Conservation (phyloP, 2,797 vertebrate genomes). For the Thaleichthys pacificus region DNA sequence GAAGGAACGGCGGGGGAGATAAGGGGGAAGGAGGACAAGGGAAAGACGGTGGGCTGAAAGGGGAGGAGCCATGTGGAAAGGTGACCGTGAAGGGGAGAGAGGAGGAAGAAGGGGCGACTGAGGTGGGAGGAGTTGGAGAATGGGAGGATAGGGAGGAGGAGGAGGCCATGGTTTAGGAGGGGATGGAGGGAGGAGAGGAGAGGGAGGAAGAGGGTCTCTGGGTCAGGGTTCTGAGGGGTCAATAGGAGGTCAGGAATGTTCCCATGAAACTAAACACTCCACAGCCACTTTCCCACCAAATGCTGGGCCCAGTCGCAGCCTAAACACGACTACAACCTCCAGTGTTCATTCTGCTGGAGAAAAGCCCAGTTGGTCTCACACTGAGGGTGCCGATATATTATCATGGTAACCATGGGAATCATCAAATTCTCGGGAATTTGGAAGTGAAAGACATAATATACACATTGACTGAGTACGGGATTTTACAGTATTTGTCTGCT, state of each 20-base stretch:
- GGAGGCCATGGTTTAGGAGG: no score
- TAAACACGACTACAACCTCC: background rate
- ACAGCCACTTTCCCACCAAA: constrained; percentile 32
- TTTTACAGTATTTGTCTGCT: no score
- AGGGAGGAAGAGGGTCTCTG: background rate
- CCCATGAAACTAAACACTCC: constrained; percentile 64
- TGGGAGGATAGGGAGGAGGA: background rate
- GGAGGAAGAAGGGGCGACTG: no score
- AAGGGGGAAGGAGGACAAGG: background rate
- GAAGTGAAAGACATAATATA: no score
- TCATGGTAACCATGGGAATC: background rate
- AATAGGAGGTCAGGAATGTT: constrained; percentile 66
- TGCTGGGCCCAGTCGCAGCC: background rate
- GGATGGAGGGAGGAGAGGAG: background rate
- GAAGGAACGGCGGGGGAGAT: background rate
- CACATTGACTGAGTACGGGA: no score
- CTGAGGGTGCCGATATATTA: background rate
- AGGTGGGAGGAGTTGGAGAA: constrained; percentile 5
- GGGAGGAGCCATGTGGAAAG: background rate
- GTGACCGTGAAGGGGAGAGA: background rate
- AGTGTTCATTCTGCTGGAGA: background rate
- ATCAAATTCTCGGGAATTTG: no score
- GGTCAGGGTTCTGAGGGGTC: constrained; percentile 45
- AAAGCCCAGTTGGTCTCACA: background rate
- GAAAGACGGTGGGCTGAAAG: no score